phyloP scores from a whole-genome alignment of 2,888 invertebrate genomes.

The Ichneumoninae sp. region DNA sequence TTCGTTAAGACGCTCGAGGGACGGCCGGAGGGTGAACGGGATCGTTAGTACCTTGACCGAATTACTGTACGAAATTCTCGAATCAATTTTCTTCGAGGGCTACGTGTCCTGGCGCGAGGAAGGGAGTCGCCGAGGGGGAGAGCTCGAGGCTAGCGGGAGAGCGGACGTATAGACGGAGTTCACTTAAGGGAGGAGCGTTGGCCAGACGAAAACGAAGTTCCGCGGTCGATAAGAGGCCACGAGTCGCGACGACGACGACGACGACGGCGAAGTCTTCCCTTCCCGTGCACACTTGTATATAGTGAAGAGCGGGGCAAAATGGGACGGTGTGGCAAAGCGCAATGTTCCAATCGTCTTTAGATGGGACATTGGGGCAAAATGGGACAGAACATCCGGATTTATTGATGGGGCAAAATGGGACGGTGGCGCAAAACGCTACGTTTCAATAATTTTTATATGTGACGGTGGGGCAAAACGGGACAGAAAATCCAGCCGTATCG shows the following conservation, averaged over 20 bases:
- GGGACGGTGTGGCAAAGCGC: too few relatives aligned
- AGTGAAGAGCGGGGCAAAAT: too few relatives aligned
- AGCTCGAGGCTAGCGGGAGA: background rate
- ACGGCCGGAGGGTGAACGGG: background rate
- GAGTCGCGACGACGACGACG: constrained; percentile 39
- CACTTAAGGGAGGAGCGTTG: constrained; percentile 54
- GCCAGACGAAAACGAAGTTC: constrained; percentile 61
- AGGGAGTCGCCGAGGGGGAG: constrained; percentile 16
- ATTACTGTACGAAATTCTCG: constrained; percentile 49
- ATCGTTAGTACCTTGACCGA: constrained; percentile 33
- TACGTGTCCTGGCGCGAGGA: constrained; percentile 24
- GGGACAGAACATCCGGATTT: too few relatives aligned
- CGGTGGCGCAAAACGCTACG: too few relatives aligned
- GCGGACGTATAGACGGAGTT: background rate
- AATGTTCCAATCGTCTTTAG: too few relatives aligned
- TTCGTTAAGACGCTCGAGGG: background rate
- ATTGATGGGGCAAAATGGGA: too few relatives aligned
- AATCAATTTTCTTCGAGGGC: constrained; percentile 49
- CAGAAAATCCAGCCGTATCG: too few relatives aligned
- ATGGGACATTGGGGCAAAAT: too few relatives aligned
- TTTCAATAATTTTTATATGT: too few relatives aligned
- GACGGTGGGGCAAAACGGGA: too few relatives aligned
- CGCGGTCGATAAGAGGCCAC: constrained; percentile 62
- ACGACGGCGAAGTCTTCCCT: constrained; percentile 33
- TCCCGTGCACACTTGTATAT: background rate